Evolutionary conservation across 2,113 vertebrate species (phyloP).

Genomic region (Hippocampus barbouri): DNA sequence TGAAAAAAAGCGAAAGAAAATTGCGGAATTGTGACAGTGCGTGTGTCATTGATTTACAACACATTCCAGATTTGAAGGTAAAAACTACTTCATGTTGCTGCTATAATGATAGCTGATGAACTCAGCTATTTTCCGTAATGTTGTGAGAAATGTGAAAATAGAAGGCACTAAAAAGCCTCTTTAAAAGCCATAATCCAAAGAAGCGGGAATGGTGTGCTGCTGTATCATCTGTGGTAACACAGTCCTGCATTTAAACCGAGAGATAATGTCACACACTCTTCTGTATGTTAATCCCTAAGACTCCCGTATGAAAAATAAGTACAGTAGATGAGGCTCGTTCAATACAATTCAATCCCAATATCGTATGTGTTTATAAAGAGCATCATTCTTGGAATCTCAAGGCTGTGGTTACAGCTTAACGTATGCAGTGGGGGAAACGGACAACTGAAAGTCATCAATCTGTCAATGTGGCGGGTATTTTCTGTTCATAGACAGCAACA

Average conservation of each 20-base stretch:
- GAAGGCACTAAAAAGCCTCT: constrained; percentile 7
- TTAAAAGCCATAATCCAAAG: constrained; percentile 24
- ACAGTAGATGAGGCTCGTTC: background rate
- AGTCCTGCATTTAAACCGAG: constrained; percentile 10
- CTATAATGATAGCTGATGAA: constrained; percentile 16
- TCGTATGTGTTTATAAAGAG: constrained; percentile 11
- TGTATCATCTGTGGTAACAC: constrained; percentile 22
- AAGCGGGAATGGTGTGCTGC: constrained; percentile 10
- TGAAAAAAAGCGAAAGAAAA: no score
- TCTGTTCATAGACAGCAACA: constrained; percentile 52
- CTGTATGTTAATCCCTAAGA: constrained; percentile 21
- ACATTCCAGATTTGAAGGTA: no score
- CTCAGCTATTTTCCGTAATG: constrained; percentile 28
- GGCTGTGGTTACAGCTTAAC: constrained; percentile 9
- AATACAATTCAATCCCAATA: constrained; percentile 15
- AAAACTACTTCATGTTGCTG: background rate
- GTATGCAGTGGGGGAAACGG: constrained; percentile 22
- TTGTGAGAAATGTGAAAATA: constrained; percentile 27
- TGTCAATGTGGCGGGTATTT: constrained; percentile 27
- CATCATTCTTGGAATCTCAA: background rate
- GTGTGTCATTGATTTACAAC: no score
- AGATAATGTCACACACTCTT: constrained; percentile 23
- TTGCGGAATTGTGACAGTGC: no score
- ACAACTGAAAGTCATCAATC: constrained; percentile 32
- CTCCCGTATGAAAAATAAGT: background rate